phyloP scores from a whole-genome alignment of 2,797 vertebrate species.

The Xiphophorus birchmanni region DNA sequence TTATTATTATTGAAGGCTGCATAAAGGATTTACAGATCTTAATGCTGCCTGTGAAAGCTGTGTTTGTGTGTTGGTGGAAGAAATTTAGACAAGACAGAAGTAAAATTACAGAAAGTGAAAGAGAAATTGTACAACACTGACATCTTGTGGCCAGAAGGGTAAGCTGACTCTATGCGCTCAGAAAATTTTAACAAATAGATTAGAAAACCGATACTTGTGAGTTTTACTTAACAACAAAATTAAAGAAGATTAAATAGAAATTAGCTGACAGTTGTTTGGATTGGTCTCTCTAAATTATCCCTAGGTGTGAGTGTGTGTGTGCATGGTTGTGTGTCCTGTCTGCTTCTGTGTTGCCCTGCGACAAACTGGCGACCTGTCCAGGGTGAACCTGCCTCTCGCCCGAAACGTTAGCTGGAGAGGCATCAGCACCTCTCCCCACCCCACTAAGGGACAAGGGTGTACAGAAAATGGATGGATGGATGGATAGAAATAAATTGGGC shows the following conservation, averaged over 20 bases:
- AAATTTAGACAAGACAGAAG: neutral
- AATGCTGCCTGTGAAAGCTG: constrained; percentile 7
- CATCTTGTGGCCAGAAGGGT: constrained; percentile 57
- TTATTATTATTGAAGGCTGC: constrained; percentile 44
- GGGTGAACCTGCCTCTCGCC: no score
- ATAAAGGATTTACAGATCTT: constrained; percentile 21
- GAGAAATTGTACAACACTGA: constrained; percentile 57
- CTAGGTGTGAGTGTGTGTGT: no score
- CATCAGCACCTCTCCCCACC: no score
- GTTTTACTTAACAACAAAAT: neutral
- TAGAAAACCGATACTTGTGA: neutral
- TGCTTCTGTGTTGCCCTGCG: no score
- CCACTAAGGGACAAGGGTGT: no score
- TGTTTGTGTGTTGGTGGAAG: constrained; percentile 12
- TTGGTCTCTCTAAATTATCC: no score
- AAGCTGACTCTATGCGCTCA: neutral
- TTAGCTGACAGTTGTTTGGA: neutral
- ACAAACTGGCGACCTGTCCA: no score
- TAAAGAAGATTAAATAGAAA: neutral
- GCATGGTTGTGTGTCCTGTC: no score
- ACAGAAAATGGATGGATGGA: no score
- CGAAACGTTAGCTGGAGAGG: no score
- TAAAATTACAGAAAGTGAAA: neutral
- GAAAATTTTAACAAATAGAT: neutral
- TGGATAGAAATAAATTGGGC: neutral